Conservation (phyloP, 2,888 invertebrate genomes). For the Cactoblastis cactorum region DNA sequence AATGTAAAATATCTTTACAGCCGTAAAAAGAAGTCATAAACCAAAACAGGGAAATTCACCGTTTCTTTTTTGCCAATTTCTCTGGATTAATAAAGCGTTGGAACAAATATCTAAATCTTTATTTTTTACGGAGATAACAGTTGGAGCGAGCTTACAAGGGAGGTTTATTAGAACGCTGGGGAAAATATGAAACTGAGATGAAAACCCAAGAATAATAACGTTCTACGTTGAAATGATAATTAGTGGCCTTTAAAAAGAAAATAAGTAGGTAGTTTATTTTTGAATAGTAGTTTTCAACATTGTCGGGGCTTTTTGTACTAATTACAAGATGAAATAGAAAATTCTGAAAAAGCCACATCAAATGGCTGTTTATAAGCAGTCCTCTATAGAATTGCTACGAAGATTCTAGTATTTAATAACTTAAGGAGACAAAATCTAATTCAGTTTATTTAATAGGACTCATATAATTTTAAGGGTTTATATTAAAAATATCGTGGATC, state of each 20-base stretch:
- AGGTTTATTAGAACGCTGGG: conserved; percentile 5
- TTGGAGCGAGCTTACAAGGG: background rate
- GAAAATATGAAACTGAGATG: conserved; percentile 2
- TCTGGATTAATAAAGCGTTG: conserved; percentile 4
- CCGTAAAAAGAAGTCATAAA: background rate
- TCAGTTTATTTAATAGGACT: too few relatives aligned
- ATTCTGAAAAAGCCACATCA: background rate
- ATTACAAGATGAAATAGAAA: background rate
- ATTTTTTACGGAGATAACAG: conserved; percentile 4
- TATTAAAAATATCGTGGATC: too few relatives aligned
- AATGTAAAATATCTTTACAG: background rate
- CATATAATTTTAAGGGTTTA: too few relatives aligned
- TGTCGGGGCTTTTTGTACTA: background rate
- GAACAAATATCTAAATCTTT: conserved; percentile 6
- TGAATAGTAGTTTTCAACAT: background rate
- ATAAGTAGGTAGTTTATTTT: background rate
- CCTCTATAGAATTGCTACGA: too few relatives aligned
- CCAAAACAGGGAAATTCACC: background rate
- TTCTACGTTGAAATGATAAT: conserved; percentile 3
- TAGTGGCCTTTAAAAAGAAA: background rate
- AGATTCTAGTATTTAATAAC: too few relatives aligned
- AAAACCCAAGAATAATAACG: conserved; percentile 5
- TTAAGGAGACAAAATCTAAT: too few relatives aligned
- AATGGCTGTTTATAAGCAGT: background rate
- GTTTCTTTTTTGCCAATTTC: conserved; percentile 5